These are phyloP conservation scores for Micromesistius poutassou DNA, from an alignment of 2,797 vertebrate genomes.

Conservation along the genomic window DNA sequence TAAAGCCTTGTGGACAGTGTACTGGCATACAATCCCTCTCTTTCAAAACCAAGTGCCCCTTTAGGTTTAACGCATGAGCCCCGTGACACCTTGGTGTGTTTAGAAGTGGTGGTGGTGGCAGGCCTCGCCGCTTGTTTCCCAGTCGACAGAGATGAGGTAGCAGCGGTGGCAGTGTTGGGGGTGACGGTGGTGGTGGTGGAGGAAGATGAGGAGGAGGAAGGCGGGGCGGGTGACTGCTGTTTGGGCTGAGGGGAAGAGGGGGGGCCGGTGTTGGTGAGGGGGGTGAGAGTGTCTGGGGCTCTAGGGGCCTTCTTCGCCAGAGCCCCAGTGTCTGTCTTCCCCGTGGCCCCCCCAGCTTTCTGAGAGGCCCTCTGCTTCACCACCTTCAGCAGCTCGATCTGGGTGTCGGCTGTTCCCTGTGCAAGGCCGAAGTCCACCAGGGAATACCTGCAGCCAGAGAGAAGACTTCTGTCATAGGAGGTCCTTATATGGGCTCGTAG, in stretches of 20 bases:
- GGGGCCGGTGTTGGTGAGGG: slow-evolving; percentile 31
- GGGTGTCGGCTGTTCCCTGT: slow-evolving; percentile 89
- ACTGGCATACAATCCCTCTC: not conserved
- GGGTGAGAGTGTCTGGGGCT: slow-evolving; percentile 44
- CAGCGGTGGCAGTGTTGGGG: slow-evolving; percentile 4
- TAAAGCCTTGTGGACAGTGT: not conserved
- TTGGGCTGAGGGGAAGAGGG: slow-evolving; percentile 4
- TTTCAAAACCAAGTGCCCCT: too few species aligned
- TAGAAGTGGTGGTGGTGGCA: slow-evolving; percentile 70
- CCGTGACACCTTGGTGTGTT: slow-evolving; percentile 82
- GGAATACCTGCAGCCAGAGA: slow-evolving; percentile 76
- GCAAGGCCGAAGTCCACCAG: slow-evolving; percentile 97
- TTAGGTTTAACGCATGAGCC: slow-evolving; percentile 23
- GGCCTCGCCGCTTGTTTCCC: slow-evolving; percentile 76
- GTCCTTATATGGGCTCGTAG: not conserved
- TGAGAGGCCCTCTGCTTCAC: slow-evolving; percentile 72
- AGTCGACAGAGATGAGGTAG: slow-evolving; percentile 35
- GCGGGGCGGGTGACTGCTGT: slow-evolving; percentile 33
- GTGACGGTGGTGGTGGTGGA: slow-evolving; percentile 53
- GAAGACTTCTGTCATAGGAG: not conserved
- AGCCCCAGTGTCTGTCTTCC: slow-evolving; percentile 59
- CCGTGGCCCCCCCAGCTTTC: slow-evolving; percentile 77
- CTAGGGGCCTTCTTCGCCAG: slow-evolving; percentile 65
- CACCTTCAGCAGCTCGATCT: slow-evolving; percentile 90
- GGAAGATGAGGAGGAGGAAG: slow-evolving; percentile 62